A percentile compares a stretch with the other conserved stretches of the same genome.
phyloP scores from a whole-genome alignment of 2,888 invertebrate genomes.

The Epinotia nisella region DNA sequence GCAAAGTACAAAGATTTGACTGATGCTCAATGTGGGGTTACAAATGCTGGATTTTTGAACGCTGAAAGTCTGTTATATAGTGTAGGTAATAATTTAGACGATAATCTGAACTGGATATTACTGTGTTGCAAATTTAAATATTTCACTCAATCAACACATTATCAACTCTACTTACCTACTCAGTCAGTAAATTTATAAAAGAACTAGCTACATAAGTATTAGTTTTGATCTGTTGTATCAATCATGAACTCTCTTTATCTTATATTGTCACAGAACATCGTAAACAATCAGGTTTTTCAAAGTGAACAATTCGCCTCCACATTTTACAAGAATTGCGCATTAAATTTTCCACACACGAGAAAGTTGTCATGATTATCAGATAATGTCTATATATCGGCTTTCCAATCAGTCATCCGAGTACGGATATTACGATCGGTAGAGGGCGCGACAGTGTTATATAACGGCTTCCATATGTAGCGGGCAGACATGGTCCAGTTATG shows the following conservation, averaged over 20 bases:
- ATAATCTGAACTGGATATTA: not conserved
- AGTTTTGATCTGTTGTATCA: not conserved
- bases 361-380: conserved; percentile 27
- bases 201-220: no score
- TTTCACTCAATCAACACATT: no score
- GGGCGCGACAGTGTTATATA: conserved; percentile 29
- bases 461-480: conserved; percentile 16
- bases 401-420: conserved; percentile 28
- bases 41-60: no score
- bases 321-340: not conserved
- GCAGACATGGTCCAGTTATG: conserved; percentile 18
- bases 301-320: not conserved
- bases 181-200: no score
- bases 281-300: not conserved
- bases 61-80: no score
- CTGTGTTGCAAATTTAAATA: not conserved
- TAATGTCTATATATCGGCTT: conserved; percentile 27
- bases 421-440: conserved; percentile 34
- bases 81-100: no score
- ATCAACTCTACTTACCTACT: no score
- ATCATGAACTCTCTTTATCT: not conserved
- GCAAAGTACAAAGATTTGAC: not conserved
- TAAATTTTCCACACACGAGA: conserved; percentile 18
- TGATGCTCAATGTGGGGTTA: not conserved
- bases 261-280: conserved; percentile 1